Conservation (phyloP, 1,140 invertebrate genomes). For the Bicyclus anynana region DNA sequence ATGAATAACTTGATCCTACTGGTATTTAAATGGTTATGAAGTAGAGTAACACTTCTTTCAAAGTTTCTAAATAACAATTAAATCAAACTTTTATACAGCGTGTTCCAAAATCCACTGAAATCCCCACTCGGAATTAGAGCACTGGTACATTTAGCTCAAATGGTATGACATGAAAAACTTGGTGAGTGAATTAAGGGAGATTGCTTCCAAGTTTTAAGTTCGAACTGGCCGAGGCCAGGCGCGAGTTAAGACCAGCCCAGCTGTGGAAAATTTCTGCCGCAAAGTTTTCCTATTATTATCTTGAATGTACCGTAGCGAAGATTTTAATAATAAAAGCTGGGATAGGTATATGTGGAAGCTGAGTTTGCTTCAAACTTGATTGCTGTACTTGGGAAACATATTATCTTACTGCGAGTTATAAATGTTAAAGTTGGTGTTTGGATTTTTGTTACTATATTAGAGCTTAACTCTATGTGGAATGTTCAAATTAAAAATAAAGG, state of each 20-base stretch:
- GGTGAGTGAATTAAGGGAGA: constrained; percentile 4
- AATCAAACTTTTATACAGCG: neutral
- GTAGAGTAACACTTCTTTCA: too few relatives aligned
- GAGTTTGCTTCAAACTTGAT: too few relatives aligned
- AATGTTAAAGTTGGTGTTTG: too few relatives aligned
- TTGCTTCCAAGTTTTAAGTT: constrained; percentile 8
- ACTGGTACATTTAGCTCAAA: neutral
- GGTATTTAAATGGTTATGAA: too few relatives aligned
- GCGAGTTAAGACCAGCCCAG: constrained; percentile 5
- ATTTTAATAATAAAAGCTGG: neutral
- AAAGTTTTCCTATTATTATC: constrained; percentile 5
- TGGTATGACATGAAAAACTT: constrained; percentile 1
- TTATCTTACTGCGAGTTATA: too few relatives aligned
- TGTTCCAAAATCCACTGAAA: neutral
- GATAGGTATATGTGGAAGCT: neutral
- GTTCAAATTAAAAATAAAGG: too few relatives aligned
- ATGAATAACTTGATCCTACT: too few relatives aligned
- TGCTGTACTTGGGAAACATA: too few relatives aligned
- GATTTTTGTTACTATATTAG: too few relatives aligned
- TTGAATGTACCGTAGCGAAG: neutral
- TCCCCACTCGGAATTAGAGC: neutral
- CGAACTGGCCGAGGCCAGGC: neutral
- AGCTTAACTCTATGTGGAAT: too few relatives aligned
- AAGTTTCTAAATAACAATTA: neutral
- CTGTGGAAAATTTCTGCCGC: constrained; percentile 2